Evolutionary conservation across 1,140 invertebrate species (phyloP).

Genomic region (Leptestheria dahalacensis): DNA sequence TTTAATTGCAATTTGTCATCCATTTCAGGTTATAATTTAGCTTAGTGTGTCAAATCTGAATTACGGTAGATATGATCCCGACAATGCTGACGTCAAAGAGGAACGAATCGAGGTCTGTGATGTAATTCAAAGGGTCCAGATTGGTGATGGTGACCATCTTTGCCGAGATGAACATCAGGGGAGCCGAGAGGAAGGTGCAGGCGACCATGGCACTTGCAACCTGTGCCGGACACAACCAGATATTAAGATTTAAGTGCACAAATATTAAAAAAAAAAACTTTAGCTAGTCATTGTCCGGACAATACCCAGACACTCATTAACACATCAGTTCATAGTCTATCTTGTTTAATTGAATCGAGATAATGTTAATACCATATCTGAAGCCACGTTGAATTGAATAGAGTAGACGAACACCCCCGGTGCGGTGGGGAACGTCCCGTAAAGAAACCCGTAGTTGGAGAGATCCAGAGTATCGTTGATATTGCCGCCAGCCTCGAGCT

Average conservation of each 20-base stretch:
- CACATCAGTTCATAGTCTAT: too few species aligned
- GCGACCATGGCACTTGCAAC: slow-evolving; percentile 83
- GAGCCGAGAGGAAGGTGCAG: slow-evolving; percentile 83
- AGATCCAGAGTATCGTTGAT: slow-evolving; percentile 57
- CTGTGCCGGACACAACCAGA: slow-evolving; percentile 34
- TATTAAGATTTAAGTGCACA: too few species aligned
- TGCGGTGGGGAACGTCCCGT: slow-evolving; percentile 88
- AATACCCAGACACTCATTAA: too few species aligned
- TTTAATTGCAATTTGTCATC: too few species aligned
- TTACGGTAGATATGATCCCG: slow-evolving; percentile 48
- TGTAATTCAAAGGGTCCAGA: slow-evolving; percentile 46
- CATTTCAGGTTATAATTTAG: slow-evolving; percentile 5
- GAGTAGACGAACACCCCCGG: slow-evolving; percentile 91
- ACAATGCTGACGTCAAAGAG: slow-evolving; percentile 68
- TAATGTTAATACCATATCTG: slow-evolving; percentile 53
- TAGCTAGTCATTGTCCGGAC: too few species aligned
- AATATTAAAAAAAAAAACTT: too few species aligned
- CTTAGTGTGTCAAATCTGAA: slow-evolving; percentile 21
- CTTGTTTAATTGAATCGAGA: too few species aligned
- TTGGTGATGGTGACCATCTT: slow-evolving; percentile 69
- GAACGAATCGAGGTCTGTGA: slow-evolving; percentile 57
- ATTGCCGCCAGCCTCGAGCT: slow-evolving; percentile 49
- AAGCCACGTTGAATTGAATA: slow-evolving; percentile 65
- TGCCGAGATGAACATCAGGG: slow-evolving; percentile 86
- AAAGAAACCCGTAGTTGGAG: slow-evolving; percentile 86